phyloP scores from a whole-genome alignment of 2,888 invertebrate genomes.

The Prostheceraeus crozeri region DNA sequence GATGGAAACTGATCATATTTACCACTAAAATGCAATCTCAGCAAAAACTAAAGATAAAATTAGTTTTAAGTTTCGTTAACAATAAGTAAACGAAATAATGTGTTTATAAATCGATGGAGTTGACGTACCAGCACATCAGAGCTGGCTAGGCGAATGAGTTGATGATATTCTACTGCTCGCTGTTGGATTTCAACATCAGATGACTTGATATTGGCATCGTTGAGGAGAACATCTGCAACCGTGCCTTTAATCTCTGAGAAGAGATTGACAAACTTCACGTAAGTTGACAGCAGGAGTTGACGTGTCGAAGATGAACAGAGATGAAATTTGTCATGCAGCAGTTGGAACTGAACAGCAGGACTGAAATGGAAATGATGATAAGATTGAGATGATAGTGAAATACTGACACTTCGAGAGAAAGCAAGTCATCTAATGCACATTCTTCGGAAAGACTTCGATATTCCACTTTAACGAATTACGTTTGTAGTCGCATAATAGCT shows the following conservation, averaged over 20 bases:
- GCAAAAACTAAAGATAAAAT: neutral
- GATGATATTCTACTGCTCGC: constrained; percentile 91
- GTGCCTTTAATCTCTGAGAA: constrained; percentile 94
- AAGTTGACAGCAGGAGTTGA: constrained; percentile 88
- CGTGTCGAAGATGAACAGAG: constrained; percentile 92
- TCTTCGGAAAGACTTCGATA: no score
- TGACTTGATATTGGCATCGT: constrained; percentile 85
- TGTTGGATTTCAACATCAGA: constrained; percentile 98
- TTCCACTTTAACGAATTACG: no score
- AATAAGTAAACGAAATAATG: neutral
- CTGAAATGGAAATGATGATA: no score
- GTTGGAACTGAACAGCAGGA: constrained; percentile 90
- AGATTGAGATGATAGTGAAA: constrained; percentile 13
- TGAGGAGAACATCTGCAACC: constrained; percentile 69
- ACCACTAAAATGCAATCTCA: neutral
- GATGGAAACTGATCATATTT: no score
- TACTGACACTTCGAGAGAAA: neutral
- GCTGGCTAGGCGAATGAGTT: constrained; percentile 86
- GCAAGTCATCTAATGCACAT: neutral
- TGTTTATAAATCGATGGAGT: constrained; percentile 17
- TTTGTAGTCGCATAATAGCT: no score
- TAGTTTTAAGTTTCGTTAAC: no score
- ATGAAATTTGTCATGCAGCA: constrained; percentile 96
- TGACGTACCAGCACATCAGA: constrained; percentile 72
- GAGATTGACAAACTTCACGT: constrained; percentile 96